Evolutionary conservation across 2,113 vertebrate genomes (phyloP).

Genomic region (Cyrtonyx montezumae): DNA sequence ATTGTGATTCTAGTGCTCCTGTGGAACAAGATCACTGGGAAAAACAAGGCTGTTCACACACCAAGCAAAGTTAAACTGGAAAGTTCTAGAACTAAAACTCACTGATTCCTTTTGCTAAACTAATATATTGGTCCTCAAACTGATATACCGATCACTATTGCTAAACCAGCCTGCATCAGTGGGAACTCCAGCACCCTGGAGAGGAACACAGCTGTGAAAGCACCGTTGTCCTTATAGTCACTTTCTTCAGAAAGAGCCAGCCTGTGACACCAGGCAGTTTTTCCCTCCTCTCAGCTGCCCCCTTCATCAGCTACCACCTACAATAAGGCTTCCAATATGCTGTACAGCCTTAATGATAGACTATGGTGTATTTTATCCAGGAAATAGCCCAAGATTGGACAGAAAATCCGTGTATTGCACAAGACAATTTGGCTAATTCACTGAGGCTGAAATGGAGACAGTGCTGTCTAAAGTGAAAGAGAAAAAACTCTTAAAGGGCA

Average conservation of each 20-base stretch:
- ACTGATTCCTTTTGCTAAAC: no score
- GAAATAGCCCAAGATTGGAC: neutral
- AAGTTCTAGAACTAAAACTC: no score
- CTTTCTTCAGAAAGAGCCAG: neutral
- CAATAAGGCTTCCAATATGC: neutral
- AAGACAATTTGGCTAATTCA: neutral
- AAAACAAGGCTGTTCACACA: no score
- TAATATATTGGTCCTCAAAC: no score
- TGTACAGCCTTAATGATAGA: neutral
- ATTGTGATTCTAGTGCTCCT: no score
- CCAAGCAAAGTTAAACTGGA: no score
- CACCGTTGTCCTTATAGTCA: accelerated
- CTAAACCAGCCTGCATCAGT: no score
- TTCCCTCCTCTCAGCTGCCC: neutral
- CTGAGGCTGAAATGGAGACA: neutral
- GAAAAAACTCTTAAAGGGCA: neutral
- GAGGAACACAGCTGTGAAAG: accelerated
- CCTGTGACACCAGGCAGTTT: neutral
- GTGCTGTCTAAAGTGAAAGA: neutral
- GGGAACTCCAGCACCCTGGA: neutral
- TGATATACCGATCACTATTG: no score
- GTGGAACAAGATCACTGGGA: no score
- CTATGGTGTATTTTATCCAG: neutral
- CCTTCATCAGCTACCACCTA: neutral
- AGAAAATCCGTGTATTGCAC: neutral